Conservation (phyloP, 2,797 vertebrate species). For the Tamandua tetradactyla region DNA sequence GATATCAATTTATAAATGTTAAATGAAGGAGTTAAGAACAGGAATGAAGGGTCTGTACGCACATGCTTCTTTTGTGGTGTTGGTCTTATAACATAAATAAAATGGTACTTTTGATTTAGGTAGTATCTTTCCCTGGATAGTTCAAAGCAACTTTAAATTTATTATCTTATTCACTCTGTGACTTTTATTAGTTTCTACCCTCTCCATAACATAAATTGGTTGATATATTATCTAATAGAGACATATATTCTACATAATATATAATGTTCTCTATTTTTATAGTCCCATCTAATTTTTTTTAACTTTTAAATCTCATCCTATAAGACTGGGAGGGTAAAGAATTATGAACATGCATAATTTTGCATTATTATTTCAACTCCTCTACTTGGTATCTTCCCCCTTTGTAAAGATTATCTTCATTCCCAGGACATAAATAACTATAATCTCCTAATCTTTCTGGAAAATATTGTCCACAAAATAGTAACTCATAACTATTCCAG, state of each 20-base stretch:
- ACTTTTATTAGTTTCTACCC: background rate
- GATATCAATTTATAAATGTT: background rate
- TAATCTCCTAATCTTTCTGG: background rate
- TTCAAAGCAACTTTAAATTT: conserved; percentile 31
- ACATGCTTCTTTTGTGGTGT: background rate
- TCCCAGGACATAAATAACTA: background rate
- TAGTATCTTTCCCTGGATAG: background rate
- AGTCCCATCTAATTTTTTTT: background rate
- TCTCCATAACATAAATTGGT: background rate
- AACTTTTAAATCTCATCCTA: background rate
- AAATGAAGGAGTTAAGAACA: background rate
- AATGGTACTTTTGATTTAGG: background rate
- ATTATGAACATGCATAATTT: background rate
- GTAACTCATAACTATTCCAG: background rate
- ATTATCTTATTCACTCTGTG: background rate
- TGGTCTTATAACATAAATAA: background rate
- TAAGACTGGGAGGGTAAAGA: background rate
- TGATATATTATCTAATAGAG: background rate
- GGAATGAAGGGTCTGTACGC: background rate
- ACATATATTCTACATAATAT: background rate
- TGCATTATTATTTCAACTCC: background rate
- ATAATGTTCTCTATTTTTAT: background rate
- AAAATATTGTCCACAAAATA: background rate
- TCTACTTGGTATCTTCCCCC: fast-evolving
- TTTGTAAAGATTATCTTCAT: background rate